Percentiles rank a stretch among this genome's conserved stretches.
Evolutionary conservation across 2,797 vertebrate genomes (phyloP).

Genomic region (Pteronotus mesoamericanus): DNA sequence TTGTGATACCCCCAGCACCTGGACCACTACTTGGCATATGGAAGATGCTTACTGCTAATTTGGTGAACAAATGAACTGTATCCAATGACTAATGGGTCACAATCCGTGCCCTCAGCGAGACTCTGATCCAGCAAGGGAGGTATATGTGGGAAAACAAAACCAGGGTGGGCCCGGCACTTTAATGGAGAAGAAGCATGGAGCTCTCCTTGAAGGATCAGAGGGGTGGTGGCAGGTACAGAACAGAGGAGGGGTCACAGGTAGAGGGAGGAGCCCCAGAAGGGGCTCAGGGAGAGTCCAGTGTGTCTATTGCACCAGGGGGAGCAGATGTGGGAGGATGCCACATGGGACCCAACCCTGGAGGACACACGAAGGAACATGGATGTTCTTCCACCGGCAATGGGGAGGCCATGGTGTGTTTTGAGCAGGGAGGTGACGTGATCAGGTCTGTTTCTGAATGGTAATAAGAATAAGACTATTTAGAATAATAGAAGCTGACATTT

Average conservation of each 20-base stretch:
- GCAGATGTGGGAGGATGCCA: background rate
- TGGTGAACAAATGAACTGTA: background rate
- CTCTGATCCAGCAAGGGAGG: background rate
- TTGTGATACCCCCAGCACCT: background rate
- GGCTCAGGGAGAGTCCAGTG: background rate
- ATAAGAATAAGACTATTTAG: no score
- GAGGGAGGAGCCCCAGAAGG: no score
- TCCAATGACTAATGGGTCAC: background rate
- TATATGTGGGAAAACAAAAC: background rate
- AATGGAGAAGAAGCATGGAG: no score
- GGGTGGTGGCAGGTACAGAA: background rate
- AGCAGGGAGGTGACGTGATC: background rate
- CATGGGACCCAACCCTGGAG: background rate
- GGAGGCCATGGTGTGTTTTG: background rate
- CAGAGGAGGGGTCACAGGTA: background rate
- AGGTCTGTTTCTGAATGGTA: background rate
- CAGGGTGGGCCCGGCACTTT: background rate
- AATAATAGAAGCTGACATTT: background rate
- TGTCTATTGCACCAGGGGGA: fast-evolving
- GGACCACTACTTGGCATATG: background rate
- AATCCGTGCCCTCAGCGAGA: background rate
- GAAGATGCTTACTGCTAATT: background rate
- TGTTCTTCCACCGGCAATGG: background rate
- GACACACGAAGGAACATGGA: background rate
- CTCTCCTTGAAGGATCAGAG: background rate